These are phyloP conservation scores for Percopsis omiscomaycus DNA, from an alignment of 2,797 vertebrate genomes.

Conservation along the genomic window DNA sequence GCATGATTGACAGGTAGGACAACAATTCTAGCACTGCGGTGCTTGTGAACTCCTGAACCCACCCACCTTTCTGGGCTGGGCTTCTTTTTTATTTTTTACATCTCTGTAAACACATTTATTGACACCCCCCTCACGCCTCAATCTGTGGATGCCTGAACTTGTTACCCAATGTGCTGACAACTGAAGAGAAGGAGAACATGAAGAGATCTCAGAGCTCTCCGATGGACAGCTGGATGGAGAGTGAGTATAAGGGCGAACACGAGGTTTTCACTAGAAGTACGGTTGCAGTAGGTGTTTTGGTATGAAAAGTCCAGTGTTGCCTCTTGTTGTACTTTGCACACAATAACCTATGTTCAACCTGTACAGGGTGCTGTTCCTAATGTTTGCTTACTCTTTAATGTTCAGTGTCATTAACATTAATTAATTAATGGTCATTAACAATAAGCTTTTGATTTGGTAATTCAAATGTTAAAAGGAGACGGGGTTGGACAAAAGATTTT, in stretches of 20 bases:
- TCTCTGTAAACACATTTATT: conserved; percentile 44
- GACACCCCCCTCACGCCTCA: conserved; percentile 29
- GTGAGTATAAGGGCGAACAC: not conserved
- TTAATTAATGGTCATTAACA: no score
- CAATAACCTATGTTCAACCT: no score
- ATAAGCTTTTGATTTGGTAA: no score
- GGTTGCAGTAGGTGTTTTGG: no score
- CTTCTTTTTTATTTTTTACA: conserved; percentile 33
- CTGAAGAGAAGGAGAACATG: conserved; percentile 17
- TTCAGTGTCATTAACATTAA: no score
- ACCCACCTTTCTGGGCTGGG: not conserved
- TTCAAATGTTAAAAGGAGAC: no score
- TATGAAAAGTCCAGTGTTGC: no score
- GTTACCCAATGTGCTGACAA: conserved; percentile 31
- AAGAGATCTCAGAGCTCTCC: not conserved
- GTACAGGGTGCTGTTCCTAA: no score
- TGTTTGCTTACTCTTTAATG: no score
- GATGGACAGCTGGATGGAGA: conserved; percentile 12
- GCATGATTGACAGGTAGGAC: conserved; percentile 35
- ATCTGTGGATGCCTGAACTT: conserved; percentile 34
- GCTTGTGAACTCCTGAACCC: conserved; percentile 52
- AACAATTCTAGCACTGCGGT: conserved; percentile 17
- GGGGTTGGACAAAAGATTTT: no score
- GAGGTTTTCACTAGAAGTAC: not conserved
- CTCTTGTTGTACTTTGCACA: no score